Evolutionary conservation across 2,888 invertebrate species (phyloP).

Genomic region (Trachelus tabidus): DNA sequence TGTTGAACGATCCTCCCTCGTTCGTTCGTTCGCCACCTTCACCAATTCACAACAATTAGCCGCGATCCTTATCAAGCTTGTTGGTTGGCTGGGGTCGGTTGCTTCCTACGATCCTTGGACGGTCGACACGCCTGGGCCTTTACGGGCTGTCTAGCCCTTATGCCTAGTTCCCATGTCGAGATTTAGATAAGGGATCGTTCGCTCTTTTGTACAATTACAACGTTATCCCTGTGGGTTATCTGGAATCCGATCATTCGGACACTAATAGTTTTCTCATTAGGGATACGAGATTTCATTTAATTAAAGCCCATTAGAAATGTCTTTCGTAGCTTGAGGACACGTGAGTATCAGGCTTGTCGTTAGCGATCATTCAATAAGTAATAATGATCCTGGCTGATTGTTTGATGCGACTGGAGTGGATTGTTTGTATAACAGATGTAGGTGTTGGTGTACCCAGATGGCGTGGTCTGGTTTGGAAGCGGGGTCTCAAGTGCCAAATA

Average conservation of each 20-base stretch:
- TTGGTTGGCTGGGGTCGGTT: constrained; percentile 30
- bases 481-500: background rate
- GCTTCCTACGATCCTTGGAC: constrained; percentile 8
- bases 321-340: background rate
- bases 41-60: constrained; percentile 64
- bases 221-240: background rate
- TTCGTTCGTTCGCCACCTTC: constrained; percentile 60
- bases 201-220: background rate
- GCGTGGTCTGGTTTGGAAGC: background rate
- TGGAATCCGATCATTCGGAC: background rate
- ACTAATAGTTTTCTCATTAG: background rate
- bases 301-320: background rate
- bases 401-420: background rate
- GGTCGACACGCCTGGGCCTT: background rate
- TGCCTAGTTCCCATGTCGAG: background rate
- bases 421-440: background rate
- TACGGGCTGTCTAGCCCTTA: background rate
- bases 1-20: constrained; percentile 57
- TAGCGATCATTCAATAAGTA: background rate
- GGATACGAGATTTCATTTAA: background rate
- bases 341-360: background rate
- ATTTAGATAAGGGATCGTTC: background rate
- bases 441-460: background rate
- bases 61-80: constrained; percentile 60
- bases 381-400: background rate